Evolutionary conservation across 1,140 invertebrate genomes (phyloP).

Genomic region (Drosophila cardini): DNA sequence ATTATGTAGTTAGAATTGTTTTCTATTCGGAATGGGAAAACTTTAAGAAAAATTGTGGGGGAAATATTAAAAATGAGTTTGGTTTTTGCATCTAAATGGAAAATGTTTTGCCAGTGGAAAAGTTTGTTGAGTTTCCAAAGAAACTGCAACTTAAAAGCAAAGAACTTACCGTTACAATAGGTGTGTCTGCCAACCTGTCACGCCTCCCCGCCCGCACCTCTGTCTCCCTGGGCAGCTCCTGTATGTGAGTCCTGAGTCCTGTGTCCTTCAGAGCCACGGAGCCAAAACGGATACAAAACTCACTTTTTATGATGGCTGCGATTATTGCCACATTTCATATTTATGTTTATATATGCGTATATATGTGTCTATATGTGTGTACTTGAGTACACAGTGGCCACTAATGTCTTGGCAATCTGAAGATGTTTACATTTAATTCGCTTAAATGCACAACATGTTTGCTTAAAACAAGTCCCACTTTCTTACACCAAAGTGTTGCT

Average conservation of each 20-base stretch:
- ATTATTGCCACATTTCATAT: constrained; percentile 26
- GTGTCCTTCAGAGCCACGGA: constrained; percentile 16
- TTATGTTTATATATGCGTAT: constrained; percentile 8
- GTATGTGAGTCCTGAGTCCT: background rate
- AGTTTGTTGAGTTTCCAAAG: constrained; percentile 25
- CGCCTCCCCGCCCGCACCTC: too few species aligned
- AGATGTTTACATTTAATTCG: constrained; percentile 56
- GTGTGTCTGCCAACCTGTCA: background rate
- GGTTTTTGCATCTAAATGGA: constrained; percentile 47
- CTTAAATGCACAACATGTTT: constrained; percentile 46
- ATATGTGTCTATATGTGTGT: background rate
- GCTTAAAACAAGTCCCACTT: constrained; percentile 22
- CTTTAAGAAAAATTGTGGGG: constrained; percentile 16
- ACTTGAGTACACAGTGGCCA: constrained; percentile 5
- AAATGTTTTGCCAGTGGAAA: constrained; percentile 26
- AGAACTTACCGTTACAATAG: constrained; percentile 21
- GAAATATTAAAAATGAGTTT: constrained; percentile 35
- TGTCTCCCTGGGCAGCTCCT: background rate
- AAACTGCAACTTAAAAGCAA: constrained; percentile 5
- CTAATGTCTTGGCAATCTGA: constrained; percentile 28
- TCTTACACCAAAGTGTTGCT: constrained; percentile 18
- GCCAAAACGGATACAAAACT: constrained; percentile 1
- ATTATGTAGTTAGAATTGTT: constrained; percentile 8
- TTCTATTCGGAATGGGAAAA: background rate
- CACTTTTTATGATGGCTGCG: constrained; percentile 15